Conservation (phyloP, 2,888 invertebrate genomes). For the Meandrusa payeni region DNA sequence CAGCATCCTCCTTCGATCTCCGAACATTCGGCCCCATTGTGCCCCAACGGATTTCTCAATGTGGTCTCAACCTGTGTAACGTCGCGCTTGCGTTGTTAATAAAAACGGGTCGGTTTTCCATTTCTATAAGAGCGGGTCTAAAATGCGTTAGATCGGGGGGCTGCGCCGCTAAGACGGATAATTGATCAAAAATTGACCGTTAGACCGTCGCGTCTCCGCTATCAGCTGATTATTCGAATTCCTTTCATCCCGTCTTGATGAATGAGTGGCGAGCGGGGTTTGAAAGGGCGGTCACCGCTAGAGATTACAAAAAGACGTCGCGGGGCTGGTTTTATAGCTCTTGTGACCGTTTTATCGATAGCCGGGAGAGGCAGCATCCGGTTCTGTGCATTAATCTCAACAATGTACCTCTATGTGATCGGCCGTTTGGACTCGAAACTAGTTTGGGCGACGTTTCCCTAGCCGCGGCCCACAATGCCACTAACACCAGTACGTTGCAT, state of each 20-base stretch:
- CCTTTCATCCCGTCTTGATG: slow-evolving; percentile 67
- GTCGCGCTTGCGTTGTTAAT: slow-evolving; percentile 49
- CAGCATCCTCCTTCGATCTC: slow-evolving; percentile 54
- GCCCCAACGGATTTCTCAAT: slow-evolving; percentile 40
- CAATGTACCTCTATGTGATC: slow-evolving; percentile 65
- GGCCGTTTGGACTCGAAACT: slow-evolving; percentile 69
- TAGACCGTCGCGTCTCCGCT: slow-evolving; percentile 45
- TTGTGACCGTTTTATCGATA: slow-evolving; percentile 70
- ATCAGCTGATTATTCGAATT: slow-evolving; percentile 68
- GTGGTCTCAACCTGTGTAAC: slow-evolving; percentile 35
- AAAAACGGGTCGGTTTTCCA: slow-evolving; percentile 73
- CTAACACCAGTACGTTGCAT: slow-evolving; percentile 54
- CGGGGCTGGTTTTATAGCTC: slow-evolving; percentile 63
- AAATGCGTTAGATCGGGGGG: slow-evolving; percentile 52
- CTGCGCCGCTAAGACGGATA: slow-evolving; percentile 46
- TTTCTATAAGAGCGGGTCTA: slow-evolving; percentile 58
- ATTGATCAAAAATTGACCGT: slow-evolving; percentile 70
- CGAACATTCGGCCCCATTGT: slow-evolving; percentile 44
- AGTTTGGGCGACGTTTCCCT: slow-evolving; percentile 68
- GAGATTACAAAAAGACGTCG: slow-evolving; percentile 63
- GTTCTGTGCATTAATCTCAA: slow-evolving; percentile 71
- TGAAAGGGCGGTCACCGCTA: slow-evolving; percentile 60
- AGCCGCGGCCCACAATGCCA: slow-evolving; percentile 45
- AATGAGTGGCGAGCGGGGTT: slow-evolving; percentile 52
- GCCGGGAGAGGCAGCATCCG: slow-evolving; percentile 72